Conservation (phyloP, 1,140 invertebrate genomes). For the Aphidius ervi region DNA sequence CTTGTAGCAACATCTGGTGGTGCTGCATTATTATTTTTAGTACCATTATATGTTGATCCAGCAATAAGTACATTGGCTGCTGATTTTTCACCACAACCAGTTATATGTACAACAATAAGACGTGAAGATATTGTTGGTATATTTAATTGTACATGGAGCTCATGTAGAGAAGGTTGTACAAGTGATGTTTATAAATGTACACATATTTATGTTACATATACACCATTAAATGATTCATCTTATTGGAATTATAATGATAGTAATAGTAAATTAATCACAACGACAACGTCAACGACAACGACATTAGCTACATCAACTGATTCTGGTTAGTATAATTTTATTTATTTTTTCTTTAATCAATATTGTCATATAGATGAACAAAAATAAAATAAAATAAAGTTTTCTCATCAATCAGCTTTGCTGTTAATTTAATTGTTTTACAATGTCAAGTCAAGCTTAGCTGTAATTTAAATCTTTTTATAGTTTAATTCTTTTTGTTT, state of each 20-base stretch:
- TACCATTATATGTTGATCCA: conserved; percentile 85
- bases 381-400: too few relatives aligned
- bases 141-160: conserved; percentile 82
- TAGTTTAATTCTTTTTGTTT: too few relatives aligned
- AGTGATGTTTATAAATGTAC: conserved; percentile 81
- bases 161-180: conserved; percentile 83
- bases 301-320: background rate
- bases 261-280: background rate
- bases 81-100: conserved; percentile 75
- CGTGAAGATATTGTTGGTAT: conserved; percentile 72
- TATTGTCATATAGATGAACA: too few relatives aligned
- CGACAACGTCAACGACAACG: background rate
- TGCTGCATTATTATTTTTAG: conserved; percentile 78
- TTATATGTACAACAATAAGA: conserved; percentile 70
- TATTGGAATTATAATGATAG: background rate
- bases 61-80: conserved; percentile 82
- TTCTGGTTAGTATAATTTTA: conserved; percentile 2
- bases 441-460: too few relatives aligned
- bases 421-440: background rate
- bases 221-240: conserved; percentile 38
- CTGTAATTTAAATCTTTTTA: too few relatives aligned
- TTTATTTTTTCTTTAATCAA: background rate
- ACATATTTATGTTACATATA: conserved; percentile 79
- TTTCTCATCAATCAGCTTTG: background rate
- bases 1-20: conserved; percentile 75